Conservation (phyloP, 2,113 vertebrate species). For the Salminus brasiliensis region DNA sequence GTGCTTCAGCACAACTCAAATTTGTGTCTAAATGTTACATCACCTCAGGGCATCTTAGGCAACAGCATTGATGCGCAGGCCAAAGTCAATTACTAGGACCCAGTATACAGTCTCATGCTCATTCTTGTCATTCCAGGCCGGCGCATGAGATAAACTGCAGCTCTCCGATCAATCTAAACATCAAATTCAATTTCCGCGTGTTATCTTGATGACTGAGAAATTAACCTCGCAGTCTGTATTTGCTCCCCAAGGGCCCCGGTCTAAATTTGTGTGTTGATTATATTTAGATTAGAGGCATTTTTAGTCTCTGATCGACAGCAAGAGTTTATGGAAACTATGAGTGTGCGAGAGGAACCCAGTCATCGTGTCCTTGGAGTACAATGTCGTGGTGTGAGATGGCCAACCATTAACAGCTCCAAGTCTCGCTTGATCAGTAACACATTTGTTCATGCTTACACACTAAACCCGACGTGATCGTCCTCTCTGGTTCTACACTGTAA, state of each 20-base stretch:
- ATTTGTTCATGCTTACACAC: slow-evolving; percentile 35
- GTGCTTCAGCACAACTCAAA: not conserved
- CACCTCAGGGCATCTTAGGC: not conserved
- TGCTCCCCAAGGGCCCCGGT: slow-evolving; percentile 19
- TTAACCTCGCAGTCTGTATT: slow-evolving; percentile 19
- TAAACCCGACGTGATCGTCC: not conserved
- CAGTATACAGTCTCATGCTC: slow-evolving; percentile 2
- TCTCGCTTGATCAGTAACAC: slow-evolving; percentile 46
- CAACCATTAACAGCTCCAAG: slow-evolving; percentile 24
- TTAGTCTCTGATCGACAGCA: slow-evolving; percentile 42
- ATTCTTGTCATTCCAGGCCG: slow-evolving; percentile 23
- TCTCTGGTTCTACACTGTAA: not conserved
- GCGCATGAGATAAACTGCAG: slow-evolving; percentile 2
- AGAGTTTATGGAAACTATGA: slow-evolving; percentile 59
- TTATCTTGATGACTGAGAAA: slow-evolving; percentile 44
- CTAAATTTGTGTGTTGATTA: slow-evolving; percentile 45
- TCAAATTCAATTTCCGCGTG: slow-evolving; percentile 44
- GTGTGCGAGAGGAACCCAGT: slow-evolving; percentile 36
- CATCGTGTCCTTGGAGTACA: slow-evolving; percentile 24
- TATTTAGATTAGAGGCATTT: slow-evolving; percentile 44
- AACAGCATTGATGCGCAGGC: slow-evolving; percentile 9
- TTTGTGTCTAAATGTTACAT: not conserved
- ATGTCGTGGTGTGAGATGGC: slow-evolving; percentile 34
- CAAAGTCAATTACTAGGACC: slow-evolving; percentile 23
- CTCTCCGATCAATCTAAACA: slow-evolving; percentile 24